These are phyloP conservation scores for Myotis davidii DNA, from an alignment of 2,113 vertebrate genomes.

Conservation along the genomic window DNA sequence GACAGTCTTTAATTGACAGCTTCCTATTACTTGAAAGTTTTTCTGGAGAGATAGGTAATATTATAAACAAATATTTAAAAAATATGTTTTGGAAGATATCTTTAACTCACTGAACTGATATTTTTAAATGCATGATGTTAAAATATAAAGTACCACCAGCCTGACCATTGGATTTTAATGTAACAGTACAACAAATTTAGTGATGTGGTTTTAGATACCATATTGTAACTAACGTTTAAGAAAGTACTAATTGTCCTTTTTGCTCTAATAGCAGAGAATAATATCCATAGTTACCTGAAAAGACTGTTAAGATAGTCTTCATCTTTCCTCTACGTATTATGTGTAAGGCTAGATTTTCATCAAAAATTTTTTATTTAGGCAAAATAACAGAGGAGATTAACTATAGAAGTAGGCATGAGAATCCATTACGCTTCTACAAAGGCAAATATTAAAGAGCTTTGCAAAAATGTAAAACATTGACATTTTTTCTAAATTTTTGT, in stretches of 20 bases:
- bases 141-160: background rate
- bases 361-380: background rate
- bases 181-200: background rate
- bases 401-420: background rate
- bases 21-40: background rate
- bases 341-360: background rate
- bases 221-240: background rate
- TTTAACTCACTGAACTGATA: background rate
- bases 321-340: background rate
- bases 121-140: slow-evolving; percentile 12
- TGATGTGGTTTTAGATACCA: background rate
- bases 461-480: slow-evolving; percentile 3
- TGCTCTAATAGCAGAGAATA: background rate
- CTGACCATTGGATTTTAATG: background rate
- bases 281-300: background rate
- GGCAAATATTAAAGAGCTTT: background rate
- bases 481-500: background rate
- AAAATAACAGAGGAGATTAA: background rate
- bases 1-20: background rate
- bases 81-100: background rate
- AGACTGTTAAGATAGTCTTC: background rate
- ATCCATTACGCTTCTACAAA: background rate
- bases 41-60: background rate
- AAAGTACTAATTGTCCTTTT: slow-evolving; percentile 31
- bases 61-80: slow-evolving; percentile 3